Evolutionary conservation across 2,888 invertebrate genomes (phyloP).

Genomic region (Dichetophora obliterata): DNA sequence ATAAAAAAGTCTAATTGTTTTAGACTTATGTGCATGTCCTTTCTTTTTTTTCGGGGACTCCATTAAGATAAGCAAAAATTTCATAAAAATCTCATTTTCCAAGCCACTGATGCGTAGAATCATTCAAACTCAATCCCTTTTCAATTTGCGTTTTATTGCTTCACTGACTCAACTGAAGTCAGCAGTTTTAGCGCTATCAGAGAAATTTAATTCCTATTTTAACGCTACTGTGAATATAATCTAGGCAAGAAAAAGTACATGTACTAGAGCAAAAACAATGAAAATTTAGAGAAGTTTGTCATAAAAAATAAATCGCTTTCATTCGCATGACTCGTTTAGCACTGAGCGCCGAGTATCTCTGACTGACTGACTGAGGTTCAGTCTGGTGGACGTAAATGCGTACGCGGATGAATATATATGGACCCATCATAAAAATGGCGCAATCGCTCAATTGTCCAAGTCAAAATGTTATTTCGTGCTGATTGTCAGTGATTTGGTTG

Average conservation of each 20-base stretch:
- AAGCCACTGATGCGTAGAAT: slow-evolving; percentile 47
- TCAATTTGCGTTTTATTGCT: slow-evolving; percentile 32
- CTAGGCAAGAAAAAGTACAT: not conserved
- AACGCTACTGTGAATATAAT: slow-evolving; percentile 15
- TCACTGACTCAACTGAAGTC: not conserved
- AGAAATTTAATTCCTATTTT: slow-evolving; percentile 30
- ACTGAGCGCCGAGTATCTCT: not conserved
- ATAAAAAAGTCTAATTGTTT: not conserved
- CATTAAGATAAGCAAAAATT: not conserved
- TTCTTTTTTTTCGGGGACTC: too few relatives aligned
- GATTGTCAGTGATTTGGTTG: not conserved
- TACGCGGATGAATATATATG: slow-evolving; percentile 45
- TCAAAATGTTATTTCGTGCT: not conserved
- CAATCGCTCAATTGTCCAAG: slow-evolving; percentile 37
- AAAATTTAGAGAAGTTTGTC: slow-evolving; percentile 36
- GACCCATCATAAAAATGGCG: slow-evolving; percentile 54
- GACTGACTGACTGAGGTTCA: not conserved
- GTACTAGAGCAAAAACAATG: not conserved
- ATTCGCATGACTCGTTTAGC: slow-evolving; percentile 26
- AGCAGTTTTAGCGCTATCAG: not conserved
- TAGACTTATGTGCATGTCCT: not conserved
- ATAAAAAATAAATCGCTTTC: slow-evolving; percentile 40
- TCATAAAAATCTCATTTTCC: slow-evolving; percentile 32
- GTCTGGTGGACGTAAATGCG: slow-evolving; percentile 48
- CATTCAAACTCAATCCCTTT: slow-evolving; percentile 48